These are phyloP conservation scores for Hermaeophaga mercurialis DNA, from an alignment of 2,888 invertebrate species.

Conservation along the genomic window DNA sequence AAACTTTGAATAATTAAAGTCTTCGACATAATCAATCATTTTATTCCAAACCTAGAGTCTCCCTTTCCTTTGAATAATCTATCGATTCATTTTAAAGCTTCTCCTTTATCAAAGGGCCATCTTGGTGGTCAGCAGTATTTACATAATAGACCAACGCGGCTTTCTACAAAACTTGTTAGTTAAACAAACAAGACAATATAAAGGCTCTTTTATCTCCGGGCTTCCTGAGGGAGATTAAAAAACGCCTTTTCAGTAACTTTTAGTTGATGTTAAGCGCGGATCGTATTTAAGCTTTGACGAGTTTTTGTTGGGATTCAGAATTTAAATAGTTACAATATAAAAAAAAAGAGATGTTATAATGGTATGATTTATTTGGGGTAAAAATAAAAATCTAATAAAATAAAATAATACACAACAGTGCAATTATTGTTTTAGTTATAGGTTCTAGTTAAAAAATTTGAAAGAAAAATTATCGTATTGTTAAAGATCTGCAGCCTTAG, in stretches of 20 bases:
- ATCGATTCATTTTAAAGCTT: too few species aligned
- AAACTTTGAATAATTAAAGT: too few species aligned
- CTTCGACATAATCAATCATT: too few species aligned
- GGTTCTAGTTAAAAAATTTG: too few species aligned
- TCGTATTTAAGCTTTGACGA: background rate
- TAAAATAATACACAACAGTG: too few species aligned
- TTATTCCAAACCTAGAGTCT: too few species aligned
- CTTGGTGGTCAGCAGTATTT: slow-evolving; percentile 8
- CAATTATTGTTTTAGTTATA: too few species aligned
- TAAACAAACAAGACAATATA: slow-evolving; percentile 8
- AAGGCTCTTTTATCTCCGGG: slow-evolving; percentile 2
- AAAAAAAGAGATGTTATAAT: background rate
- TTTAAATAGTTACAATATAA: background rate
- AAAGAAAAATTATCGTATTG: too few species aligned
- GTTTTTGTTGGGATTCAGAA: background rate
- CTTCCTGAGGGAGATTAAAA: slow-evolving; percentile 4
- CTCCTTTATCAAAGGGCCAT: slow-evolving; percentile 2
- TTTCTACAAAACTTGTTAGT: background rate
- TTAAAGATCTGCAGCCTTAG: too few species aligned
- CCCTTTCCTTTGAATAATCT: too few species aligned
- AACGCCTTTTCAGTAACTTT: slow-evolving; percentile 8
- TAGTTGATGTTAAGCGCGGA: background rate
- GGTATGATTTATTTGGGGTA: too few species aligned
- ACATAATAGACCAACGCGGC: slow-evolving; percentile 1
- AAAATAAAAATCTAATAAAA: too few species aligned